These are phyloP conservation scores for Papilio protenor DNA, from an alignment of 2,888 invertebrate genomes.

Conservation along the genomic window DNA sequence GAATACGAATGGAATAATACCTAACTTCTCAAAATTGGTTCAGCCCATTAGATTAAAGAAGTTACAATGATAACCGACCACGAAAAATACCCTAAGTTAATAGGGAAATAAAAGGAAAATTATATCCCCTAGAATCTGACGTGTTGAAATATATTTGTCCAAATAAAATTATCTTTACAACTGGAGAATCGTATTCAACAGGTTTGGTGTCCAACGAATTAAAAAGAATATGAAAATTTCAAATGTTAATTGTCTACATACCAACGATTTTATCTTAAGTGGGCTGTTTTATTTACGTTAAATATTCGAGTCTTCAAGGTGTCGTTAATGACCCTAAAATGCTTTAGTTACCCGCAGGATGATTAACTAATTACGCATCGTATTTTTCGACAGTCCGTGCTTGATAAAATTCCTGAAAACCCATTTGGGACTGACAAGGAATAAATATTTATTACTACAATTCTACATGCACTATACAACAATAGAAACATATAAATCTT, in stretches of 20 bases:
- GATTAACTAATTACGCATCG: slow-evolving; percentile 16
- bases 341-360: neutral
- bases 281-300: slow-evolving; percentile 5
- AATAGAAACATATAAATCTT: too few species aligned
- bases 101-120: neutral
- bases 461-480: neutral
- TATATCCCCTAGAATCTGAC: neutral
- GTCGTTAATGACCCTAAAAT: slow-evolving; percentile 20
- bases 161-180: neutral
- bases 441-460: neutral
- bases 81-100: neutral
- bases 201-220: neutral
- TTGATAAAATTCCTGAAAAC: slow-evolving; percentile 28
- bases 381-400: neutral
- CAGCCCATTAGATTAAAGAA: neutral
- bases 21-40: neutral
- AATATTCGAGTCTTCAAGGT: slow-evolving; percentile 14
- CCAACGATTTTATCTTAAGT: slow-evolving; percentile 23
- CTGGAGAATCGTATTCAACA: neutral
- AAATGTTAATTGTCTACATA: slow-evolving; percentile 11
- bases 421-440: neutral
- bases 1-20: neutral
- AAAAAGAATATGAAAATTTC: neutral
- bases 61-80: neutral
- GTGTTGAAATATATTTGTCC: too few species aligned